Percentiles rank a stretch among this genome's conserved stretches.
These are phyloP conservation scores for Latrodectus elegans DNA, from an alignment of 2,888 invertebrate genomes.

Conservation along the genomic window DNA sequence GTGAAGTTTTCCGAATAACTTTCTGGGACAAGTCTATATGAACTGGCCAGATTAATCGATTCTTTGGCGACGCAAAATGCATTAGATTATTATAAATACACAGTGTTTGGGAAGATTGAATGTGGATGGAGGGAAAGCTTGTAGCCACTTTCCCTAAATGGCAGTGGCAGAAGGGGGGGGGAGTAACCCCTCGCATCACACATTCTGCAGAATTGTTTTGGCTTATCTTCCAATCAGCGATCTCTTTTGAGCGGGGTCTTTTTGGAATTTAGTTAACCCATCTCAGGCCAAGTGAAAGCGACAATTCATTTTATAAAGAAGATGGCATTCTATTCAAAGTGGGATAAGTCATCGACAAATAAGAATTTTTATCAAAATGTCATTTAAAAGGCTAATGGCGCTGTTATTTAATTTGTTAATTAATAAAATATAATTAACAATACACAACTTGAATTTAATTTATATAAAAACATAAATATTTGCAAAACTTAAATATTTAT, in stretches of 20 bases:
- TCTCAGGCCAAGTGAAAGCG: conserved; percentile 27
- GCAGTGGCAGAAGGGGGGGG: conserved; percentile 1
- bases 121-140: too few species aligned
- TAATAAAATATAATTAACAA: too few species aligned
- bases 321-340: background rate
- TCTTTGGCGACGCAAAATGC: conserved; percentile 12
- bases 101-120: too few species aligned
- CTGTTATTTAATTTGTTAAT: too few species aligned
- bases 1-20: background rate
- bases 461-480: too few species aligned
- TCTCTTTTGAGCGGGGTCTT: conserved; percentile 19
- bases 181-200: background rate
- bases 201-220: conserved; percentile 29
- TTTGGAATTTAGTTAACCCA: conserved; percentile 51
- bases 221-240: conserved; percentile 56
- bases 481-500: too few species aligned
- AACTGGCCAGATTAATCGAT: background rate
- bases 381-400: too few species aligned
- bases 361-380: too few species aligned
- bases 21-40: background rate
- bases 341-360: too few species aligned
- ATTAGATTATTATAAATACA: conserved; percentile 33
- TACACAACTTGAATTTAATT: too few species aligned
- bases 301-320: conserved; percentile 26
- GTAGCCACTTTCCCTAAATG: background rate